phyloP scores from a whole-genome alignment of 2,888 invertebrate species.

The Lampropteryx suffumata region DNA sequence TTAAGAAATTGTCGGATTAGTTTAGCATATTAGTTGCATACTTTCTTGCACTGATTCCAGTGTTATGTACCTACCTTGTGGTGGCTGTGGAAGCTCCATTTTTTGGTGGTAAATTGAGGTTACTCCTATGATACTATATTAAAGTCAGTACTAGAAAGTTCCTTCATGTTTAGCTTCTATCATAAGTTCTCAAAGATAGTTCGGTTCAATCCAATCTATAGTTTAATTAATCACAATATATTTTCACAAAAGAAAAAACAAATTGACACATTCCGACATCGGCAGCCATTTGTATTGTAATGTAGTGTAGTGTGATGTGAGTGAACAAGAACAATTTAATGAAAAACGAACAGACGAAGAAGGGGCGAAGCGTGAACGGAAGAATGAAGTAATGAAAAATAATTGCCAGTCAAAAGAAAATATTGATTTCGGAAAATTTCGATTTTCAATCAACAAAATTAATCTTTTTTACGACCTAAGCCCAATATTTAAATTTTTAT shows the following conservation, averaged over 20 bases:
- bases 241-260: conserved; percentile 25
- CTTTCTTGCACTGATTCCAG: no score
- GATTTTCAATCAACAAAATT: conserved; percentile 11
- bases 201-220: conserved; percentile 1
- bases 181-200: background rate
- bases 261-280: conserved; percentile 30
- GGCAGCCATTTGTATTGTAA: conserved; percentile 51
- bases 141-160: background rate
- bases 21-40: no score
- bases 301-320: no score
- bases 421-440: conserved; percentile 14
- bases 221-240: conserved; percentile 10
- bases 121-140: conserved; percentile 36
- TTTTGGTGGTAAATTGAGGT: conserved; percentile 60
- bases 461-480: no score
- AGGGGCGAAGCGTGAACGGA: conserved; percentile 4
- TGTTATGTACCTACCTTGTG: conserved; percentile 76
- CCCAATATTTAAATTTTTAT: no score
- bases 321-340: conserved; percentile 4
- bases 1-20: no score
- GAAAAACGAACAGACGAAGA: conserved; percentile 1
- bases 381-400: conserved; percentile 9
- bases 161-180: conserved; percentile 11
- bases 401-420: conserved; percentile 3
- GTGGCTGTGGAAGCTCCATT: conserved; percentile 83